Evolutionary conservation across 92 coral and sea anemone genomes (phyloP), one percentile per base, ranked within the genome.

Genomic region (Micromussa lordhowensis): DNA sequence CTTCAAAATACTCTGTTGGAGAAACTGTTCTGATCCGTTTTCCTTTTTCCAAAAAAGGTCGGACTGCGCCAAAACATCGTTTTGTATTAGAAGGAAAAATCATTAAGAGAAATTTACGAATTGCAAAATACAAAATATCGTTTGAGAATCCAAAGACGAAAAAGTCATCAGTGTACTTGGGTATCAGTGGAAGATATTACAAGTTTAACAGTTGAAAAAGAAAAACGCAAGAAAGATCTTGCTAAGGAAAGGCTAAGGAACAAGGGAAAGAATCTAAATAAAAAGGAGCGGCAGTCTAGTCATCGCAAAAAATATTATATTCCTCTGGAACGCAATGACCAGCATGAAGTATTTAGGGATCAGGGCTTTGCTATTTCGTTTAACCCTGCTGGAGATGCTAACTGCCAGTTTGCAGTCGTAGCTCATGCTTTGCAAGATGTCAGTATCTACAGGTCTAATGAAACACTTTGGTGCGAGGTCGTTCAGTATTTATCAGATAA

Each of bases 111-210:
- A 84, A 84, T 31, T 24, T 72, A 22, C 68, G 80, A n/a, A 48
- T 88, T 22, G 35, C 32, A 24, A 81, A 38, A 63, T 88, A 88
- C 81, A 88, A 88, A 31, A 57, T 87, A 59, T 36, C 10, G 34
- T 87, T 44, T 48, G 61, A 69, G 63, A 54, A 81, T 70, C 79
- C 90, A 9, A 48, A 69, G 21, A 86, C 90, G 57, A 86, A 78
- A n/a, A 21, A 86, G 34, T 9, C 34, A 19, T n/a, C 61, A 78
- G 17, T 64, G 51, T 36, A 68, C 79, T 35, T 85, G 90, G 87
- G 68, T 85, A 31, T 82, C 93, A 64, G 93, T 90, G 70, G 88
- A 85, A 18, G 93, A 90, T 57, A 90, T 90, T 30, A 85, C 93
- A 69, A 90, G 93, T 68, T 19, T 70, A 17, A 85, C 89, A 68